Evolutionary conservation across 2,113 vertebrate genomes (phyloP).

Genomic region (Plestiodon gilberti): DNA sequence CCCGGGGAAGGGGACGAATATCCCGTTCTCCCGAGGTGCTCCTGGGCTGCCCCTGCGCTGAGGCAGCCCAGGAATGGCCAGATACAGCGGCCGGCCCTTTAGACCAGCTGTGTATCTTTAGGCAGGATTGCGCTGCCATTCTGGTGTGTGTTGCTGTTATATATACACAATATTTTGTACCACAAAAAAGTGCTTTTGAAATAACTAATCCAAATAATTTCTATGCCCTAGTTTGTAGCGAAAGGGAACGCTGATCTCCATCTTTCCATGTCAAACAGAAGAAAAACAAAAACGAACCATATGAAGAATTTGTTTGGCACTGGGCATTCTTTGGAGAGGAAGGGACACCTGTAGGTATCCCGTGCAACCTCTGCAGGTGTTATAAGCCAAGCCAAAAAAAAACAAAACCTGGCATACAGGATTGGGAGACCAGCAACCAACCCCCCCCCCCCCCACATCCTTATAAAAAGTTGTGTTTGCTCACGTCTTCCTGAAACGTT

Average conservation of each 20-base stretch:
- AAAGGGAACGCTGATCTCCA: background rate
- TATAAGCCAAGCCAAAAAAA: conserved; percentile 23
- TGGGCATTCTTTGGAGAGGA: background rate
- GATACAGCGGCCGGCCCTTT: no score
- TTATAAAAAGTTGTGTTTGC: conserved; percentile 56
- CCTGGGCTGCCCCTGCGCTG: no score
- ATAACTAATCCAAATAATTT: background rate
- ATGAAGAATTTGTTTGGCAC: no score
- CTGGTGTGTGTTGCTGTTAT: no score
- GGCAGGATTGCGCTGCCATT: no score
- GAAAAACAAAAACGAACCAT: background rate
- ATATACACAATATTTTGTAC: background rate
- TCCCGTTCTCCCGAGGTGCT: no score
- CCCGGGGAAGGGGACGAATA: no score
- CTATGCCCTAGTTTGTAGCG: background rate
- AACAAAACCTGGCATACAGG: conserved; percentile 9
- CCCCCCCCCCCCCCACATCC: conserved; percentile 42
- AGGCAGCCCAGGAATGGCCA: no score
- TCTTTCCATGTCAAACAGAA: background rate
- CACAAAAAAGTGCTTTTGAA: background rate
- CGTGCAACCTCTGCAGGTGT: conserved; percentile 46
- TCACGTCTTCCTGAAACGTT: conserved; percentile 74
- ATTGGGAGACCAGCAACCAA: conserved; percentile 56
- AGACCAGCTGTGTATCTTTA: no score
- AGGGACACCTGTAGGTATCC: conserved; percentile 34